A percentile compares a stretch with the other conserved stretches of the same genome.
Evolutionary conservation across 1,140 invertebrate species (phyloP).

Genomic region (Macrosteles quadrilineatus): DNA sequence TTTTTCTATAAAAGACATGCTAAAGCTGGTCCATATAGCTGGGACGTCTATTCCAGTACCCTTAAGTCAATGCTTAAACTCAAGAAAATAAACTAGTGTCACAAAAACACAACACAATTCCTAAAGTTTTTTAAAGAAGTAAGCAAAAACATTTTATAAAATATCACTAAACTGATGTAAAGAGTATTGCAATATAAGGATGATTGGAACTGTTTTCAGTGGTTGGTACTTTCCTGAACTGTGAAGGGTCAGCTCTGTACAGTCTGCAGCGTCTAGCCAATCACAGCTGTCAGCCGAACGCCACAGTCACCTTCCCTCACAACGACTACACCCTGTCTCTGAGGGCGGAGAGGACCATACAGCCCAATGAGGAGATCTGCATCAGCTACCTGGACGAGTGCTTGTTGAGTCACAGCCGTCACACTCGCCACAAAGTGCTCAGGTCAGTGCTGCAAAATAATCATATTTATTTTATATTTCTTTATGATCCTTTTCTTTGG

Average conservation of each 20-base stretch:
- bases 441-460: conserved; percentile 51
- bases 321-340: conserved; percentile 80
- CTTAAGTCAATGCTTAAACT: too few relatives aligned
- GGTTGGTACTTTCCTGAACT: conserved; percentile 86
- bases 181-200: too few relatives aligned
- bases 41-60: too few relatives aligned
- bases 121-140: too few relatives aligned
- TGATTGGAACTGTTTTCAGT: conserved; percentile 66
- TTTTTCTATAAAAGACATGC: too few relatives aligned
- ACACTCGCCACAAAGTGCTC: conserved; percentile 75
- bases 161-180: too few relatives aligned
- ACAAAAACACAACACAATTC: too few relatives aligned
- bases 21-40: too few relatives aligned
- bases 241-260: conserved; percentile 91
- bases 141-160: too few relatives aligned
- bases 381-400: conserved; percentile 93
- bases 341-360: conserved; percentile 73
- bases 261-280: conserved; percentile 83
- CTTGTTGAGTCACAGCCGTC: conserved; percentile 71
- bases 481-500: too few relatives aligned
- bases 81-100: too few relatives aligned
- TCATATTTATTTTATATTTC: conserved; percentile 4
- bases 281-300: conserved; percentile 91
- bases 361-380: conserved; percentile 82
- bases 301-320: conserved; percentile 79